These are phyloP conservation scores for Euphydryas editha DNA, from an alignment of 2,888 invertebrate genomes.

Conservation along the genomic window DNA sequence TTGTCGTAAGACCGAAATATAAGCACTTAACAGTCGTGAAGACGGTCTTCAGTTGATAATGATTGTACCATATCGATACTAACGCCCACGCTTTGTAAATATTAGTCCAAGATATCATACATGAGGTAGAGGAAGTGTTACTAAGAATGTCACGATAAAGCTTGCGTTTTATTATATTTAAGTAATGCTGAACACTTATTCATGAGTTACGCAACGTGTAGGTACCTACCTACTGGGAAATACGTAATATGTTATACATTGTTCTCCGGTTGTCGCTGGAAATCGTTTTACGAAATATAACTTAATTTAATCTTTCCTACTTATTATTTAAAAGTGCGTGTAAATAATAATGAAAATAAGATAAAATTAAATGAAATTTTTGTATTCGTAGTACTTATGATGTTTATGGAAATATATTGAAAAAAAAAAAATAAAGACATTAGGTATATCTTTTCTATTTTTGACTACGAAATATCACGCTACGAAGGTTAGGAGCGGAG, in stretches of 20 bases:
- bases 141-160: conserved; percentile 70
- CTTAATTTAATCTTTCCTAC: background rate
- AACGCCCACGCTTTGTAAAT: conserved; percentile 77
- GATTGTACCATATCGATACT: conserved; percentile 71
- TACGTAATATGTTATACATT: background rate
- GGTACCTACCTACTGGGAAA: no score
- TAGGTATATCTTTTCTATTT: no score
- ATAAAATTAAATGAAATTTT: no score
- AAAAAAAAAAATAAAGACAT: no score
- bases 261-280: background rate
- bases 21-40: conserved; percentile 58
- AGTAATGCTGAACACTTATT: conserved; percentile 7
- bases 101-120: conserved; percentile 70
- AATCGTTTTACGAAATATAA: background rate
- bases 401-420: no score
- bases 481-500: no score
- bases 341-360: no score
- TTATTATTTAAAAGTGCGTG: no score
- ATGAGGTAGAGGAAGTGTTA: conserved; percentile 50
- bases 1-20: conserved; percentile 51
- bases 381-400: no score
- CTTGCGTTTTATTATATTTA: conserved; percentile 55
- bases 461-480: no score
- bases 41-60: conserved; percentile 59
- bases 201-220: background rate